phyloP scores from a whole-genome alignment of 2,797 vertebrate species.

The Hippoglossus hippoglossus region DNA sequence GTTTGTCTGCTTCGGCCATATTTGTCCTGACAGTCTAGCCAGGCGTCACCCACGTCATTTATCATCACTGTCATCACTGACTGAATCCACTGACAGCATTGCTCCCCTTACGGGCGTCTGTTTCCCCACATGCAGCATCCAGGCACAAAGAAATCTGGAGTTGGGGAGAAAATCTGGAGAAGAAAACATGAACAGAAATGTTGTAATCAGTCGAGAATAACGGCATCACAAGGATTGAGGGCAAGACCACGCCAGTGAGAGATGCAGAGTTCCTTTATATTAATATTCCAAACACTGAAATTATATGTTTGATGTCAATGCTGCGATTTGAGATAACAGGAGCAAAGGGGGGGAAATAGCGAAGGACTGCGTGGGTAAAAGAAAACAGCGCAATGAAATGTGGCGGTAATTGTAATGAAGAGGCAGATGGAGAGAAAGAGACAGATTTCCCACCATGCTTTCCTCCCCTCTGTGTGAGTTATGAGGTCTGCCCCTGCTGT shows the following conservation, averaged over 20 bases:
- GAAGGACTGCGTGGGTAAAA: conserved; percentile 32
- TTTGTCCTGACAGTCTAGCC: conserved; percentile 45
- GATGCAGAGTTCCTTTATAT: conserved; percentile 46
- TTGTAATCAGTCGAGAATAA: conserved; percentile 26
- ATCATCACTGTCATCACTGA: conserved; percentile 57
- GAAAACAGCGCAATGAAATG: conserved; percentile 34
- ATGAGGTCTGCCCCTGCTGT: conserved; percentile 42
- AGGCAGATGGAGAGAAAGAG: conserved; percentile 13
- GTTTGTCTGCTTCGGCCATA: conserved; percentile 33
- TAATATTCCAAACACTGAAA: conserved; percentile 52
- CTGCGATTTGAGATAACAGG: conserved; percentile 45
- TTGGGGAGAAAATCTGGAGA: conserved; percentile 1
- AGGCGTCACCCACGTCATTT: conserved; percentile 43
- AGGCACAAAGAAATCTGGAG: conserved; percentile 33
- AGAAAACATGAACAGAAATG: conserved; percentile 20
- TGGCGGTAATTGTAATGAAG: conserved; percentile 43
- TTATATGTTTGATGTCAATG: conserved; percentile 71
- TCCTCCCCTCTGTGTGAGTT: conserved; percentile 32
- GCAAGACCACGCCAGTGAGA: conserved; percentile 3
- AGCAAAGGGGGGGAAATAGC: conserved; percentile 15
- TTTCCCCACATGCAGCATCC: conserved; percentile 39
- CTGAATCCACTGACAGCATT: conserved; percentile 53
- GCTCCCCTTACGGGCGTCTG: conserved; percentile 26
- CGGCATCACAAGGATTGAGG: conserved; percentile 17
- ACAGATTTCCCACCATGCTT: conserved; percentile 44